Evolutionary conservation across 2,797 vertebrate genomes (phyloP), one percentile per base, ranked within the genome.

Genomic region (Decapterus maruadsi): DNA sequence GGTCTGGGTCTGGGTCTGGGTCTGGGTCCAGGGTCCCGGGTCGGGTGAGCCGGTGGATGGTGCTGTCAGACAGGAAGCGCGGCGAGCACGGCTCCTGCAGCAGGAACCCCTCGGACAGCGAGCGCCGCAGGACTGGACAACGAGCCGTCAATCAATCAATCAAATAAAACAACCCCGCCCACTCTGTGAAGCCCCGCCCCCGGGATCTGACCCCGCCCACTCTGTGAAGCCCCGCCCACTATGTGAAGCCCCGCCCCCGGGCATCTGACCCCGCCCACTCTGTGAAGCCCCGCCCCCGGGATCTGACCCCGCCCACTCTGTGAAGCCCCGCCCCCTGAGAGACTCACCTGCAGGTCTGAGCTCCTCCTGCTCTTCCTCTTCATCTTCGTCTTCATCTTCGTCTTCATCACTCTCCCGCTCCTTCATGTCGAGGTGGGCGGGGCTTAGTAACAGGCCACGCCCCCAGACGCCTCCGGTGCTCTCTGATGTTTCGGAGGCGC

Each of bases 41-140:
- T 0, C 64, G 67, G 3, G 94, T 95, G 0, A 94, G 89, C 77
- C 87, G 95, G 91, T 97, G 90, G 82, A 98, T 93, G 88, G 96
- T 96, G 90, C 96, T 97, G 91, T 98, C 97, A 0, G 98, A 98
- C 81, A 96, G 91, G 83, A 97, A 98, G 86, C 93, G 95, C n/a
- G 95, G 93, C 2, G 95, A 91, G 0, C 92, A 94, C 59, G 94
- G 77, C 78, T 98, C 96, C 87, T 95, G 96, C 60, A 97, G 93
- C 50, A 99, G 92, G 80, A 96, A 97, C 62, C 97, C 97, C 87
- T 98, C 98, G 0, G 97, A 98, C 90, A 97, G 95, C 0, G 97
- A 97, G 50, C 97, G 96, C 0, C 72, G 75, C 20, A 92, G 77
- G 12, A 57, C 91, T 92, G 68, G 31, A 68, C 10, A 45, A 20